Base-by-base conservation (phyloP, 2,113 vertebrate genomes). In the Platysternon megacephalum region DNA sequence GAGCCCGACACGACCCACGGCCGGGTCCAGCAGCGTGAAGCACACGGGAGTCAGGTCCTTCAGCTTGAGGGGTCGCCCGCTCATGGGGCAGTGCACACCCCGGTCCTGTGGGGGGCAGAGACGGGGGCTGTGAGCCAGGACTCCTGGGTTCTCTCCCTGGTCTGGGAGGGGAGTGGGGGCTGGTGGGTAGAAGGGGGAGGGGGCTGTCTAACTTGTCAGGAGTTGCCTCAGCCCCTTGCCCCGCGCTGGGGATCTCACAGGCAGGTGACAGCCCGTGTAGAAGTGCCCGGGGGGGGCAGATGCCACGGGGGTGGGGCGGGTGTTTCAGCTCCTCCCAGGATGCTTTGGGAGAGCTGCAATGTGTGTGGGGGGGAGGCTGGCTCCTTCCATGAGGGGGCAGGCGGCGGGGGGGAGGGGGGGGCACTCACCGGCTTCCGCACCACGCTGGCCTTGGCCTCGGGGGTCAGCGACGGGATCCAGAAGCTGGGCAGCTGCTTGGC, bases 391-490 rank as follows among this genome's bases (percentile, higher is more conserved):
- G 39, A 29, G 8, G 4, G 5, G 11, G 14, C 8, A 28, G 7
- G n/a, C 8, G 8, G 19, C 14, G 7, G 46, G 74, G 5, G 72
- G 39, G 8, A 48, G 35, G 28, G n/a, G 80, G 46, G 4, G 48
- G 10, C 8, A 94, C 99, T 98, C 93, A 99, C 99, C 8, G 99
- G 99, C 96, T 99, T 99, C 95, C 98, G 99, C 49, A 99, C 80
- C 28, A 98, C 93, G 5, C 98, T 98, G 85, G 99, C 98, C 80
- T 99, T 99, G 48, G 99, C 98, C 93, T 99, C 99, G 0, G 99
- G 99, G 0, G 99, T 99, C 86, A 99, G 98, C 0, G 98, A 98
- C 2, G 99, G 99, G 58, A 99, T 98, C 99, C 99, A 99, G 95
- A 99, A 99, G 88, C 99, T 99, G 89, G 99, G 99, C 82, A 99